Evolutionary conservation across 2,888 invertebrate species (phyloP), one percentile per base, ranked within the genome.

Genomic region (Drosophila fulvimacula): DNA sequence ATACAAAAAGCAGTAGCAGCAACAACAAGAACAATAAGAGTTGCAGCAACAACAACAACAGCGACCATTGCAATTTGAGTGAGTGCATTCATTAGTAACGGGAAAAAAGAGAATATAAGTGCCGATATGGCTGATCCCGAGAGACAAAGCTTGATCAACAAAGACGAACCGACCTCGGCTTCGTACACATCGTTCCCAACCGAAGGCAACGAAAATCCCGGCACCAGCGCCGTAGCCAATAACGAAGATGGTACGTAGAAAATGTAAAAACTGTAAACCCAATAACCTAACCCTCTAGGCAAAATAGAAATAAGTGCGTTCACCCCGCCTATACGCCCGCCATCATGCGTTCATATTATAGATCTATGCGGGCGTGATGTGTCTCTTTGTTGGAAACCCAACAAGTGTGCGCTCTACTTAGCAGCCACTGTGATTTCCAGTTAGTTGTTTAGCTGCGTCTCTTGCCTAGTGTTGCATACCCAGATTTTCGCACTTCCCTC

Each of bases 111-210:
- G 36, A 9, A 30, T 30, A 30, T 2, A 70, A 69, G 41, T 39
- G 49, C 56, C 70, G 75, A 66, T 52, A 92, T 92, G 92, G 88
- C 90, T 69, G 92, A 92, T 88, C 90, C 90, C 41, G 92, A 92
- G 74, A 91, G 91, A 76, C 92, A 92, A 77, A 88, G 91, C 60
- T 83, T 92, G 64, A 82, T 92, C 70, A 86, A 87, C 64, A 90
- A 90, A 56, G 91, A 92, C 21, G 79, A 83, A 42, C 79, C 81
- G 44, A 83, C 79, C 24, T 60, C 70, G 56, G 30, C 52, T 49
- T 83, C 87, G 81, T 91, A 92, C 66, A 81, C 82, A n/a, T 77
- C 89, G 27, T 80, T 85, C 30, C 74, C 82, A 51, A 78, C 68
- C 19, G 89, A 81, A 34, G 90, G 76, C 36, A 68, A 65, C 44